Evolutionary conservation across 2,797 vertebrate species (phyloP), one percentile per base, ranked within the genome.

Genomic region (Labeo calbasu): DNA sequence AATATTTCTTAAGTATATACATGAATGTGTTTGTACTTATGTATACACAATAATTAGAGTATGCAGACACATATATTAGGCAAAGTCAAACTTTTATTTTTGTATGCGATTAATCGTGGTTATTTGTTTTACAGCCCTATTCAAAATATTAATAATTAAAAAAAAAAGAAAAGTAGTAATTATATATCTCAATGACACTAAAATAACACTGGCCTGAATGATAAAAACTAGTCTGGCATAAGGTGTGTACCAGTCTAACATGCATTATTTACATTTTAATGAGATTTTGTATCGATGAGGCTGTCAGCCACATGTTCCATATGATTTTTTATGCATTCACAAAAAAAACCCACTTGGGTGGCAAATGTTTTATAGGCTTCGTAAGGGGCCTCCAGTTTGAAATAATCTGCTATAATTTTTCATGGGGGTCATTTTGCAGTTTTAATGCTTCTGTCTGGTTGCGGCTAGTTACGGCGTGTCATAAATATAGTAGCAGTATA

Each of bases 401-500:
- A 85, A 76, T 17, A 50, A 19, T 50, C 71, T 61, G n/a, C 43
- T 23, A 17, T 63, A 55, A 15, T 59, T 80, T 85, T 81, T 83
- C 50, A 23, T 19, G 36, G 43, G 59, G 76, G 79, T 82, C 14
- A 53, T 76, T 81, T 71, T n/a, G 59, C 50, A 23, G 84, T 83
- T 68, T 82, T 53, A 70, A 82, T 88, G 82, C 85, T 65, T 85
- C 32, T 65, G 0, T 63, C 73, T 55, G 17, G 70, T 28, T 46
- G 28, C 25, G 84, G 86, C 88, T 87, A 84, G 59, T 32, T 66
- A 57, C 25, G 19, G 40, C 40, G 25, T 71, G 21, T 50, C 75
- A 83, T 73, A 75, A 86, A 83, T 84, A 84, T 46, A 48, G 63
- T 57, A 71, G 46, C 40, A 11, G 77, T 72, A 66, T 51, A 86